Percentiles rank a stretch among this genome's conserved stretches.
These are phyloP conservation scores for Eurosta solidaginis DNA, from an alignment of 1,140 invertebrate genomes.

Conservation along the genomic window DNA sequence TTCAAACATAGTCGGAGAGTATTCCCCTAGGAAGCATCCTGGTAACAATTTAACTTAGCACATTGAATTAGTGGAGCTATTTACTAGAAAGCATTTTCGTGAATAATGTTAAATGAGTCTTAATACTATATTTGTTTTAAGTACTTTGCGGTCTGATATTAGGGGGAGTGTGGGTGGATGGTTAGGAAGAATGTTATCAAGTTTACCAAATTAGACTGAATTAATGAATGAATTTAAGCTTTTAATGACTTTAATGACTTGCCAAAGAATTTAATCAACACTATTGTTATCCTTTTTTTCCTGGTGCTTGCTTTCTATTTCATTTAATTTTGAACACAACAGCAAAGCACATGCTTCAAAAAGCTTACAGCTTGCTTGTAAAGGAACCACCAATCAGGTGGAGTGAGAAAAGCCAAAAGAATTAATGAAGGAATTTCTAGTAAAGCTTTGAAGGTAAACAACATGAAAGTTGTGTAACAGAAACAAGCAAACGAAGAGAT, in stretches of 20 bases:
- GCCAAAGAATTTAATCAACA: constrained; percentile 11
- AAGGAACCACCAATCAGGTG: background rate
- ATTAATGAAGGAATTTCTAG: background rate
- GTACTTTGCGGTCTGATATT: background rate
- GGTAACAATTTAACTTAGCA: too few species aligned
- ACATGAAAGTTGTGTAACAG: too few species aligned
- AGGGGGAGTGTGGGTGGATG: background rate
- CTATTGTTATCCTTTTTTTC: background rate
- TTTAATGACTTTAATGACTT: constrained; percentile 27
- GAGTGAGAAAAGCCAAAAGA: background rate
- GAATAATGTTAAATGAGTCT: too few species aligned
- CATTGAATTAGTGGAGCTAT: too few species aligned
- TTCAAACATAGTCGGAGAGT: too few species aligned
- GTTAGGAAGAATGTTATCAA: background rate
- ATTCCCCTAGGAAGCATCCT: too few species aligned
- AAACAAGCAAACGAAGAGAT: background rate
- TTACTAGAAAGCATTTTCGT: too few species aligned
- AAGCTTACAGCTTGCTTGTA: background rate
- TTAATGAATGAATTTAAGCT: constrained; percentile 1
- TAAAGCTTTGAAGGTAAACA: background rate
- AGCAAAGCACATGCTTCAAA: background rate
- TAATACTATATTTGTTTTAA: too few species aligned
- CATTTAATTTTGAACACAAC: background rate
- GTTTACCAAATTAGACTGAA: constrained; percentile 6
- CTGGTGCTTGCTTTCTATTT: background rate